phyloP scores from a whole-genome alignment of 2,888 invertebrate genomes.

The Empis livida region DNA sequence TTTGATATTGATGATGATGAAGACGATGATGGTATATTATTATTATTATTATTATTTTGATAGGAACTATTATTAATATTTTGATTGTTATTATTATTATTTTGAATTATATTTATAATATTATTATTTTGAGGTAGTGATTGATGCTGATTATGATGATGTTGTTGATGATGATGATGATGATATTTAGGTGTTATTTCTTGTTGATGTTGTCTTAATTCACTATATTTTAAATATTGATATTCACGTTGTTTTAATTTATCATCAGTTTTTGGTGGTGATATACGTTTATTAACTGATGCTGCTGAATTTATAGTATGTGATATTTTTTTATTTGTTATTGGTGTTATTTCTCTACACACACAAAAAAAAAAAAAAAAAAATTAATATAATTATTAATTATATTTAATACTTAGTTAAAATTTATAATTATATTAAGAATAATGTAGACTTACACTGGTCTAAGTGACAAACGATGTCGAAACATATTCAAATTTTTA shows the following conservation, averaged over 20 bases:
- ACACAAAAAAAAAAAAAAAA: no score
- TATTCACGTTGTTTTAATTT: not conserved
- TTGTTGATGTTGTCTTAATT: not conserved
- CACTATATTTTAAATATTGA: not conserved
- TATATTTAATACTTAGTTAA: no score
- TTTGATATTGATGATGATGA: no score
- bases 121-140: not conserved
- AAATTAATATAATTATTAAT: no score
- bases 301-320: no score
- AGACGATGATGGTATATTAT: not conserved
- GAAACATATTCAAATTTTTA: no score
- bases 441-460: no score
- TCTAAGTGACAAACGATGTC: no score
- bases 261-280: conserved; percentile 2
- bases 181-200: not conserved
- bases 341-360: no score
- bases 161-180: not conserved
- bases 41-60: not conserved
- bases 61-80: not conserved
- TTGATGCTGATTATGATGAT: not conserved
- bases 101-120: not conserved
- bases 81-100: not conserved
- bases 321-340: no score
- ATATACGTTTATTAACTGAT: not conserved
- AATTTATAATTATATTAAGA: no score